These are phyloP conservation scores for Arctia plantaginis DNA, from an alignment of 2,888 invertebrate species.

Conservation along the genomic window DNA sequence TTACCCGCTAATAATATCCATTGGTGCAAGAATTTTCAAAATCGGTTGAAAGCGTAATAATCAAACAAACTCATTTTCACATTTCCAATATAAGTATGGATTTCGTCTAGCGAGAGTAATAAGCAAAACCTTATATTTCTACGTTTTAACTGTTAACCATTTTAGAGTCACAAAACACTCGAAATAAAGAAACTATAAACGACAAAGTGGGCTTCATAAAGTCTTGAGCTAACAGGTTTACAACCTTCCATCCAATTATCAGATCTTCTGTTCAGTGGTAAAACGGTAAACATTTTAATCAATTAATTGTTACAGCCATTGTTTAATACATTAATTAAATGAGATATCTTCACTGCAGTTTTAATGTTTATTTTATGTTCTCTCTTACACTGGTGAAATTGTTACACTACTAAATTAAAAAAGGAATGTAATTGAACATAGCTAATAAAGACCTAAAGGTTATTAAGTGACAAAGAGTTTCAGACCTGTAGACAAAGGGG, in stretches of 20 bases:
- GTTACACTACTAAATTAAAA: neutral
- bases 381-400: neutral
- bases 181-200: neutral
- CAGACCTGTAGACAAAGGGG: too few relatives aligned
- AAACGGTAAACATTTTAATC: slow-evolving; percentile 16
- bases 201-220: neutral
- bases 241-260: slow-evolving; percentile 3
- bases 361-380: slow-evolving; percentile 8
- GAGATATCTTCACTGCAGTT: slow-evolving; percentile 22
- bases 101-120: too few relatives aligned
- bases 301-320: slow-evolving; percentile 26
- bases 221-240: neutral
- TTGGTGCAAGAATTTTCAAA: too few relatives aligned
- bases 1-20: too few relatives aligned
- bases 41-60: too few relatives aligned
- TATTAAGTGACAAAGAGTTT: neutral
- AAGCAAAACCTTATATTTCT: neutral
- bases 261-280: slow-evolving; percentile 10
- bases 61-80: too few relatives aligned
- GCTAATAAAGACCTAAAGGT: neutral
- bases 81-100: too few relatives aligned
- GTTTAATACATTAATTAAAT: slow-evolving; percentile 15
- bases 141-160: neutral
- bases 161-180: neutral
- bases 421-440: neutral